Conservation (phyloP, 2,113 vertebrate genomes). For the Trachemys scripta region DNA sequence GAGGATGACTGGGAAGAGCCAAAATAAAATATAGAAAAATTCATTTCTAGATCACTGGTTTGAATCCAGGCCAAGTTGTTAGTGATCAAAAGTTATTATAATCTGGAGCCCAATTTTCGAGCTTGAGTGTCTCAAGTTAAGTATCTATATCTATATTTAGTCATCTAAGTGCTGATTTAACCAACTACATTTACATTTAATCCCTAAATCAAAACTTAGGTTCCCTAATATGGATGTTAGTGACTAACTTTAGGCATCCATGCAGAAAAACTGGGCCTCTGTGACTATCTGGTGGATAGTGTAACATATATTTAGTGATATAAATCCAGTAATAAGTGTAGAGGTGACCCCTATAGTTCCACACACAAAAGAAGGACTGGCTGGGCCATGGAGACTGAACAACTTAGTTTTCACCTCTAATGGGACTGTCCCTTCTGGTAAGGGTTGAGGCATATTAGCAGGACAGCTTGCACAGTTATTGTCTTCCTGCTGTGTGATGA, state of each 20-base stretch:
- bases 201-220: background rate
- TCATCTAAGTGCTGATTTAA: background rate
- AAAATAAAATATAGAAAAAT: background rate
- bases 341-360: background rate
- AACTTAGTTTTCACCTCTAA: background rate
- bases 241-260: background rate
- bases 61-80: background rate
- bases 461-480: background rate
- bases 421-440: background rate
- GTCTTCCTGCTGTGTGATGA: background rate
- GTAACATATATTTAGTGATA: background rate
- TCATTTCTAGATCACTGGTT: background rate
- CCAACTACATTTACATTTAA: background rate
- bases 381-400: background rate
- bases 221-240: background rate
- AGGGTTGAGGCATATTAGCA: background rate
- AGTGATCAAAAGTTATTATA: background rate
- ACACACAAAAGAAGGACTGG: background rate
- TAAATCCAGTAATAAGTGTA: background rate
- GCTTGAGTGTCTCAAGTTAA: background rate
- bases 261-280: background rate
- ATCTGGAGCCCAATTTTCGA: background rate
- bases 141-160: background rate
- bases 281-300: background rate
- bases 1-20: background rate